phyloP scores from a whole-genome alignment of 2,797 vertebrate species.

The Gouania willdenowi region DNA sequence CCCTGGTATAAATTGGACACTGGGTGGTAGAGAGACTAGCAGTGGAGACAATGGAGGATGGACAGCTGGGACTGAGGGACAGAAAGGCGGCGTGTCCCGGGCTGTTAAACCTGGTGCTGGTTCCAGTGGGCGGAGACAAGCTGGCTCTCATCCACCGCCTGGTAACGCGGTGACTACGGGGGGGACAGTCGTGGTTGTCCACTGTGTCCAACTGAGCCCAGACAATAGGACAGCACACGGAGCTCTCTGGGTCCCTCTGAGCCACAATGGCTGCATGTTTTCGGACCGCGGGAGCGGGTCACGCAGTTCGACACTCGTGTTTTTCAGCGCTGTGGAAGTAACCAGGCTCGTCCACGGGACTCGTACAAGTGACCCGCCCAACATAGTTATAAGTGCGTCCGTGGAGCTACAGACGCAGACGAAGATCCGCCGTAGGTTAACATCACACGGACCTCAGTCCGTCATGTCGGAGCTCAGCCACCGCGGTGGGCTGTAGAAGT shows the following conservation, averaged over 20 bases:
- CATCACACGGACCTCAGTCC: background rate
- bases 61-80: background rate
- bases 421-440: conserved; percentile 2
- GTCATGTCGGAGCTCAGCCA: conserved; percentile 9
- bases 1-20: no score
- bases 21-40: no score
- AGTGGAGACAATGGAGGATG: background rate
- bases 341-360: conserved; percentile 24
- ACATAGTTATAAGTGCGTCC: conserved; percentile 30
- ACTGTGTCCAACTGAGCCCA: conserved; percentile 18
- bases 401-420: conserved; percentile 5
- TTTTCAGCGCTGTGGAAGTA: conserved; percentile 20
- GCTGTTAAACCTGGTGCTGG: conserved; percentile 62
- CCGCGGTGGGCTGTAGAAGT: conserved; percentile 33
- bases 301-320: conserved; percentile 11
- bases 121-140: conserved; percentile 71
- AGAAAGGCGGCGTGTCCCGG: conserved; percentile 34
- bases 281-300: conserved; percentile 3
- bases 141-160: conserved; percentile 36
- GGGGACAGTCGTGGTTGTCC: conserved; percentile 15
- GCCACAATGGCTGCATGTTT: conserved; percentile 21
- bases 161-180: conserved; percentile 18
- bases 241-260: conserved; percentile 28
- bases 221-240: conserved; percentile 27
- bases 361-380: conserved; percentile 51